Evolutionary conservation across 1,140 invertebrate genomes (phyloP).

Genomic region (Pinna nobilis): DNA sequence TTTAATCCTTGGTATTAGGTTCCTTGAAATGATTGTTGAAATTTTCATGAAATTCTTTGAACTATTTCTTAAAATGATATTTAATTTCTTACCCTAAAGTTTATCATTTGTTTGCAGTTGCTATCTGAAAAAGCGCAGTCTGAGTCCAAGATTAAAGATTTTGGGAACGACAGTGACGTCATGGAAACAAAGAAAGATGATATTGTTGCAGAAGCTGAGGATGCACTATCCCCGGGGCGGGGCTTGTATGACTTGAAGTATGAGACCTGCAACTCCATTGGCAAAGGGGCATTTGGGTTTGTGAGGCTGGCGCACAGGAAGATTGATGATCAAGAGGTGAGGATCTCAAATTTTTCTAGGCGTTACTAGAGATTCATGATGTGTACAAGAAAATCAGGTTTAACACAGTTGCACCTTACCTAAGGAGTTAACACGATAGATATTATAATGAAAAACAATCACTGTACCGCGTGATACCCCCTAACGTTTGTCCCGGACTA

Average conservation of each 20-base stretch:
- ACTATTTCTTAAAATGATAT: too few relatives aligned
- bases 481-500: too few relatives aligned
- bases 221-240: conserved; percentile 75
- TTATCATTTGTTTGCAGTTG: conserved; percentile 32
- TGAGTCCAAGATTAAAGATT: conserved; percentile 39
- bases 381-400: too few relatives aligned
- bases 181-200: conserved; percentile 6
- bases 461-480: too few relatives aligned
- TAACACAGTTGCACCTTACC: too few relatives aligned
- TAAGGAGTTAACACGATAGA: too few relatives aligned
- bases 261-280: conserved; percentile 83
- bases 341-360: not conserved
- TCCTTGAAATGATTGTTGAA: too few relatives aligned
- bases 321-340: conserved; percentile 78
- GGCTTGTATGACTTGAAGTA: conserved; percentile 82
- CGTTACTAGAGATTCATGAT: not conserved
- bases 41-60: too few relatives aligned
- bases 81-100: not conserved
- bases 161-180: not conserved
- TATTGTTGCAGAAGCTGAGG: conserved; percentile 72
- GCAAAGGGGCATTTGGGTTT: conserved; percentile 86
- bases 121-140: conserved; percentile 43
- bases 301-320: conserved; percentile 82
- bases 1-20: too few relatives aligned
- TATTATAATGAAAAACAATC: too few relatives aligned